A percentile compares a stretch with the other conserved stretches of the same genome.
phyloP scores from a whole-genome alignment of 1,140 invertebrate species.

The Gonioctena quinquepunctata region DNA sequence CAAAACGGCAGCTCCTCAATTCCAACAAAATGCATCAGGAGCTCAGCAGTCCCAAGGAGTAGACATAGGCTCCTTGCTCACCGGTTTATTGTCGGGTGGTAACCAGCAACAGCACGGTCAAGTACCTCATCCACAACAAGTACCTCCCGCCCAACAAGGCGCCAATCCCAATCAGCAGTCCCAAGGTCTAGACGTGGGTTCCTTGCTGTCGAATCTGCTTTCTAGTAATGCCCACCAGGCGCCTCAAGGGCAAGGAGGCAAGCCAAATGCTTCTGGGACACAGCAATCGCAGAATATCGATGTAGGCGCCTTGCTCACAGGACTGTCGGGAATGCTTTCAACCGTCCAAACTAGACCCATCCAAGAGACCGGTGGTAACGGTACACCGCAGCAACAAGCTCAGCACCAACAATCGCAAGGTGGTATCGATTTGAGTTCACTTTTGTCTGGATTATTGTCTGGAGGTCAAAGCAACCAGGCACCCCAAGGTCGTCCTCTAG shows the following conservation, averaged over 20 bases:
- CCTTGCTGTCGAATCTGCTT: conserved; percentile 23
- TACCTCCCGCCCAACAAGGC: neutral
- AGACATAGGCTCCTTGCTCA: conserved; percentile 14
- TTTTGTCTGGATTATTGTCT: neutral
- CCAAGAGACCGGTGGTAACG: conserved; percentile 19
- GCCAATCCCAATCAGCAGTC: neutral
- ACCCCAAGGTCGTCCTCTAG: neutral
- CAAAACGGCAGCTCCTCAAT: neutral
- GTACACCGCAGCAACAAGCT: neutral
- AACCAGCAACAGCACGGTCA: conserved; percentile 23
- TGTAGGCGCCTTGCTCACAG: neutral
- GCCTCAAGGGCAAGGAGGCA: neutral
- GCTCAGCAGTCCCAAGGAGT: conserved; percentile 6
- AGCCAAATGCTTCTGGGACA: neutral
- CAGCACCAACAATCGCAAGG: neutral
- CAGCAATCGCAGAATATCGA: neutral
- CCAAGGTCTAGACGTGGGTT: conserved; percentile 15
- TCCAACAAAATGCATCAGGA: neutral
- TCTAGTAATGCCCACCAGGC: neutral
- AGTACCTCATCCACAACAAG: neutral
- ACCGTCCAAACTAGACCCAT: conserved; percentile 23
- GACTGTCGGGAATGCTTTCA: neutral
- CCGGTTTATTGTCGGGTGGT: conserved; percentile 19
- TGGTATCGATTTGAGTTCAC: conserved; percentile 3
- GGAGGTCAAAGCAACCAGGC: neutral